A percentile compares a stretch with the other conserved stretches of the same genome.
phyloP scores from a whole-genome alignment of 2,888 invertebrate genomes.

The Heterodera filipjevi region DNA sequence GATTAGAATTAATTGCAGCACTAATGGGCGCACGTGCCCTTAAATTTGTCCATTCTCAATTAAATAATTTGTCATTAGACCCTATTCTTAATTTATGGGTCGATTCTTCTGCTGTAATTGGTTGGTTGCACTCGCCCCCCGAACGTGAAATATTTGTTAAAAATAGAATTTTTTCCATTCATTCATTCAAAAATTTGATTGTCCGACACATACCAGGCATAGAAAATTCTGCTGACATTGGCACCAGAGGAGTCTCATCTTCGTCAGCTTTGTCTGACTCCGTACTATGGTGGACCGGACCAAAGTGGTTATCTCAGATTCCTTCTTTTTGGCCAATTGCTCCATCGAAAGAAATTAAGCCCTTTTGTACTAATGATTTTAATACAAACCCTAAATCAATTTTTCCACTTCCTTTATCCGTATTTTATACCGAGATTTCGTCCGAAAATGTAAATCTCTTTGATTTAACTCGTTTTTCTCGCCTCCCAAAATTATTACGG shows the following conservation, averaged over 20 bases:
- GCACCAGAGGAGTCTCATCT: not conserved
- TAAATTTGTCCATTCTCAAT: not conserved
- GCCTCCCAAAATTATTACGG: conserved; percentile 6
- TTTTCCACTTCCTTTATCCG: not conserved
- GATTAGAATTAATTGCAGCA: not conserved
- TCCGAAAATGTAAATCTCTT: not conserved
- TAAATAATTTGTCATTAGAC: not conserved
- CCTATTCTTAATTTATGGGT: not conserved
- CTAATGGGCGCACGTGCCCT: not conserved
- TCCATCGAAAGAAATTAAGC: not conserved
- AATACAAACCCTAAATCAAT: too few relatives aligned
- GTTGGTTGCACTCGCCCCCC: not conserved
- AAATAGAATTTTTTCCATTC: not conserved
- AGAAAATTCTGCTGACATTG: conserved; percentile 31
- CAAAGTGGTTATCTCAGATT: not conserved
- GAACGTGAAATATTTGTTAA: conserved; percentile 7
- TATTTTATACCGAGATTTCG: not conserved
- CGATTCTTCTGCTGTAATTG: not conserved
- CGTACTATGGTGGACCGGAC: not conserved
- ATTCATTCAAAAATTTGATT: too few relatives aligned
- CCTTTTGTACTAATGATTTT: not conserved
- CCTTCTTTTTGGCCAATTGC: too few relatives aligned
- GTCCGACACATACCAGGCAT: not conserved
- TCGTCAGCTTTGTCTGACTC: not conserved
- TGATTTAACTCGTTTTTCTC: conserved; percentile 10